Conservation (phyloP, 2,797 vertebrate species). For the Buphagus erythrorhynchus region DNA sequence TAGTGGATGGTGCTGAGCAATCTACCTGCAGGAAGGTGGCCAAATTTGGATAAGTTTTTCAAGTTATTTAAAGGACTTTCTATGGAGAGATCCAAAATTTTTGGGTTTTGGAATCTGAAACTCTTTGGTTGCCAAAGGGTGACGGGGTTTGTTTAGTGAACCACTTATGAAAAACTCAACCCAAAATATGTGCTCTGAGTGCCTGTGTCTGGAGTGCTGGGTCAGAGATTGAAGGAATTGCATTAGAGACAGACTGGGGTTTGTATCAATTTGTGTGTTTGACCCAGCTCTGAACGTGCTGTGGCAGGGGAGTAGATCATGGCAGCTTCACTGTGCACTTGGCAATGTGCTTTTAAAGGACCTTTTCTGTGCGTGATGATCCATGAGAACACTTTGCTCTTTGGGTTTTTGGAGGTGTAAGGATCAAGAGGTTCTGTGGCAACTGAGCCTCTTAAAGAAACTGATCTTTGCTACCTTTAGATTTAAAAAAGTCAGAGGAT, state of each 20-base stretch:
- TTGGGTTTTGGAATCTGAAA: background rate
- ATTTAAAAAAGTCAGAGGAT: background rate
- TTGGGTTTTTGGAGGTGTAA: background rate
- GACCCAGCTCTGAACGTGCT: background rate
- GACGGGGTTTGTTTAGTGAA: background rate
- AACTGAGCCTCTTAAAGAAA: background rate
- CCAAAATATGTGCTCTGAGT: accelerated
- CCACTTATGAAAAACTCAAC: background rate
- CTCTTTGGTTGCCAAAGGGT: accelerated
- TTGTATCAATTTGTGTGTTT: background rate
- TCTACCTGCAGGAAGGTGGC: background rate
- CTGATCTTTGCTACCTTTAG: background rate
- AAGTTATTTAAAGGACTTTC: background rate
- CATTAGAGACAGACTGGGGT: background rate
- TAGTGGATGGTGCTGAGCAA: too few relatives aligned
- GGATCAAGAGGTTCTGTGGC: background rate
- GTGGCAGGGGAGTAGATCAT: accelerated
- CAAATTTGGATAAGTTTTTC: background rate
- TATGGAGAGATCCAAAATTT: background rate
- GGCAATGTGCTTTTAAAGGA: background rate
- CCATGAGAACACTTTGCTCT: background rate
- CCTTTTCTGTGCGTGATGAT: accelerated
- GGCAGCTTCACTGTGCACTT: background rate
- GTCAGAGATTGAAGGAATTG: background rate
- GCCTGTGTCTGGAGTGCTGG: background rate